These are phyloP conservation scores for Poeciliopsis occidentalis DNA, from an alignment of 2,113 vertebrate species.

Conservation along the genomic window DNA sequence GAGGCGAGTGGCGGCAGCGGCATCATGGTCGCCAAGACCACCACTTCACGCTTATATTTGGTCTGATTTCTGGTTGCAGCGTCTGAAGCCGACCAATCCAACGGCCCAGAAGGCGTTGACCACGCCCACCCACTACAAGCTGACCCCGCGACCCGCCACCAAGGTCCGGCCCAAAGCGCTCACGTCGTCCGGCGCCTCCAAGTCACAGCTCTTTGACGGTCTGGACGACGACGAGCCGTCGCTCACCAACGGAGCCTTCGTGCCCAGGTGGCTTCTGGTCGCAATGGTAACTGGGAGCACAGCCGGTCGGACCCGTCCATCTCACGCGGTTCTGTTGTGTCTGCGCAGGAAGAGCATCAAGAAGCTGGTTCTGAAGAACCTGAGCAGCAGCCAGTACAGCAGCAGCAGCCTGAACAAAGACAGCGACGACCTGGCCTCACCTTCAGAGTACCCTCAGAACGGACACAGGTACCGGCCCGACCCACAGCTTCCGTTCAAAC, in stretches of 20 bases:
- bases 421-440: conserved; percentile 85
- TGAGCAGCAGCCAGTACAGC: conserved; percentile 88
- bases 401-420: conserved; percentile 82
- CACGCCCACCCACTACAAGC: conserved; percentile 93
- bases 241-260: conserved; percentile 88
- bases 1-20: conserved; percentile 79
- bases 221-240: conserved; percentile 93
- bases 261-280: conserved; percentile 84
- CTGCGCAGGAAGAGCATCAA: conserved; percentile 92
- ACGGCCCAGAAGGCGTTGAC: conserved; percentile 95
- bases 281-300: neutral
- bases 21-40: too few relatives aligned
- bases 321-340: neutral
- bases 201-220: conserved; percentile 93
- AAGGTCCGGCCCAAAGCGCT: conserved; percentile 92
- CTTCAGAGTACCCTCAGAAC: conserved; percentile 88
- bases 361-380: conserved; percentile 94
- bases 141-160: conserved; percentile 91
- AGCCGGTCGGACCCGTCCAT: neutral
- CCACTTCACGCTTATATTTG: too few relatives aligned
- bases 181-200: conserved; percentile 85
- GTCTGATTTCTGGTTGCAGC: conserved; percentile 74
- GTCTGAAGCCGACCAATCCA: conserved; percentile 95
- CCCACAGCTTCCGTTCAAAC: too few relatives aligned
- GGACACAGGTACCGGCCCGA: conserved; percentile 82